Conservation (phyloP, 2,113 vertebrate genomes). For the Trematocara zebra region DNA sequence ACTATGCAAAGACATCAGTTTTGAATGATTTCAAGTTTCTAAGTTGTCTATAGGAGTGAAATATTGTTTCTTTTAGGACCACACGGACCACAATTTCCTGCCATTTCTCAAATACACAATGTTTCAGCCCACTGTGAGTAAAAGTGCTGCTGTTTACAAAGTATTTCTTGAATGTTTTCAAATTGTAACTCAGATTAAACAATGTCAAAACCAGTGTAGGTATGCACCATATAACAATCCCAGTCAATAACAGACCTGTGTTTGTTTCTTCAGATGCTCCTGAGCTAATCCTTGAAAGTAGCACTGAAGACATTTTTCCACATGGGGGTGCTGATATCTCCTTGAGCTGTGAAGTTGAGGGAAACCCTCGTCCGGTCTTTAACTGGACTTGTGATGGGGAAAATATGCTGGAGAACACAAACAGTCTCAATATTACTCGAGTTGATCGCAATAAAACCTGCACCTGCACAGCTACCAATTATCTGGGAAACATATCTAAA, state of each 20-base stretch:
- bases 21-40: not conserved
- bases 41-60: not conserved
- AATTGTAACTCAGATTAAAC: not conserved
- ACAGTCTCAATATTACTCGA: not conserved
- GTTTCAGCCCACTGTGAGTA: slow-evolving; percentile 46
- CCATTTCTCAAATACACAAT: not conserved
- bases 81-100: not conserved
- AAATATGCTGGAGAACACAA: not conserved
- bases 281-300: not conserved
- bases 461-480: not conserved
- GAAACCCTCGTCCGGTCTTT: not conserved
- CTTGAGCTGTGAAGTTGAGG: not conserved
- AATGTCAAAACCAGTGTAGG: not conserved
- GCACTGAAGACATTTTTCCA: not conserved
- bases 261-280: not conserved
- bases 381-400: not conserved
- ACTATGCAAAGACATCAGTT: not conserved
- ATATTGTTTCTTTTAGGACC: not conserved
- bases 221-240: not conserved
- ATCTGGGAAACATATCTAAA: not conserved
- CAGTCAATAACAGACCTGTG: not conserved
- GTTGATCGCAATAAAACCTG: rapidly evolving
- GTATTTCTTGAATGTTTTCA: not conserved
- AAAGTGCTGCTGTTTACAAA: not conserved
- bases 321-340: not conserved